Conservation (phyloP, 2,888 invertebrate species). For the Stenchaetothrips biformis region DNA sequence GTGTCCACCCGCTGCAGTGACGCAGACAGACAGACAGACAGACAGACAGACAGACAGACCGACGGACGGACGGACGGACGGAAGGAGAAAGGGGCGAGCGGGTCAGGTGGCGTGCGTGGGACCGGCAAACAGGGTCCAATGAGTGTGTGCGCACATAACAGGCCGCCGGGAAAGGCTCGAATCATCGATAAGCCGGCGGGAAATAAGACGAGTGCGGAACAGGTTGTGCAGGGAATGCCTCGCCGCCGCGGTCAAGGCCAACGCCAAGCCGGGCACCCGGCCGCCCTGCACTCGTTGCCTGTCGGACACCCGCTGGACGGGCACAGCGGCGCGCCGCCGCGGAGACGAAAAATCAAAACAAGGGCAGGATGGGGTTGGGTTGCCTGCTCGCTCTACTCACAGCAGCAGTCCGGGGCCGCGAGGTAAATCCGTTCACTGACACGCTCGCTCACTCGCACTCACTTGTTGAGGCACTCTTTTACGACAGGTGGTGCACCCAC, state of each 20-base stretch:
- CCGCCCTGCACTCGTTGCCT: not conserved
- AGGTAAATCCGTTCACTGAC: not conserved
- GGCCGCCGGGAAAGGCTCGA: not conserved
- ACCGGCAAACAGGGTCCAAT: not conserved
- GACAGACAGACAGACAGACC: not conserved
- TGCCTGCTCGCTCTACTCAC: too few relatives aligned
- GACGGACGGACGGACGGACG: not conserved
- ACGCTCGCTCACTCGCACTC: not conserved
- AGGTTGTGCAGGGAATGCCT: not conserved
- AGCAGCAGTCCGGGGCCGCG: not conserved
- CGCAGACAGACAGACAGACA: not conserved
- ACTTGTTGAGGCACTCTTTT: not conserved
- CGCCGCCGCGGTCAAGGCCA: not conserved
- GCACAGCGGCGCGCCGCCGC: too few relatives aligned
- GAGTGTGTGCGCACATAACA: not conserved
- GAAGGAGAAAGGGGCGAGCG: not conserved
- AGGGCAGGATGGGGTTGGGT: too few relatives aligned
- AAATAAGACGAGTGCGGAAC: not conserved
- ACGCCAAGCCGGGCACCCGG: not conserved
- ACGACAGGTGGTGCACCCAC: not conserved
- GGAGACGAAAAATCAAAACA: too few relatives aligned
- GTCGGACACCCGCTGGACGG: too few relatives aligned
- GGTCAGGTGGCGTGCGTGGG: not conserved
- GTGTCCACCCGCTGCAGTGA: not conserved
- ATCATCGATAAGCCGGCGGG: not conserved